phyloP scores from a whole-genome alignment of 2,888 invertebrate species.

The Notocelia uddmanniana region DNA sequence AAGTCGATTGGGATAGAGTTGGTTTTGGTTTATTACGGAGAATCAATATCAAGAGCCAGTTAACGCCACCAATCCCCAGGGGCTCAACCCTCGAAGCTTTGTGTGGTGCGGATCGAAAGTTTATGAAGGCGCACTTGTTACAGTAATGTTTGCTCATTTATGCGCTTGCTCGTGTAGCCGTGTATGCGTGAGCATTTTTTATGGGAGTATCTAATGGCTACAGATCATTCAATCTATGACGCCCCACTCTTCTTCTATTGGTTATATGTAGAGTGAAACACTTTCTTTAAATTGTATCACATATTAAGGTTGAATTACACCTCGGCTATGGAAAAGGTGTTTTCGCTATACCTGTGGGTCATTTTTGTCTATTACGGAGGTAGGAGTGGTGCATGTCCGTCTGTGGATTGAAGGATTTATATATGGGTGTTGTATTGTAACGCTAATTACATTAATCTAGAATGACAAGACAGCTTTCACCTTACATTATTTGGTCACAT shows the following conservation, averaged over 20 bases:
- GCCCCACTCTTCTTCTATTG: not conserved
- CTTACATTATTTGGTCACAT: not conserved
- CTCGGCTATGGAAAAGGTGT: too few relatives aligned
- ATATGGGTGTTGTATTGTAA: not conserved
- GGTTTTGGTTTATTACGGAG: constrained; percentile 49
- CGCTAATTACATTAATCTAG: not conserved
- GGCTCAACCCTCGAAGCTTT: constrained; percentile 75
- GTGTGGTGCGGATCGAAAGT: constrained; percentile 78
- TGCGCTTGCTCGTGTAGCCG: constrained; percentile 11
- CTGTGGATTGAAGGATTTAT: not conserved
- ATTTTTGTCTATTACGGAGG: too few relatives aligned
- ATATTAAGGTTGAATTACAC: too few relatives aligned
- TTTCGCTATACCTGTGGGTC: too few relatives aligned
- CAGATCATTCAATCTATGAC: not conserved
- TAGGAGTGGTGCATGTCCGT: not conserved
- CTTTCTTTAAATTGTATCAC: too few relatives aligned
- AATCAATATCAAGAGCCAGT: constrained; percentile 73
- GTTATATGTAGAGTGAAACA: too few relatives aligned
- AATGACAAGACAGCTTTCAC: not conserved
- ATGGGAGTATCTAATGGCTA: not conserved
- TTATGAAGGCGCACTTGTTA: constrained; percentile 82
- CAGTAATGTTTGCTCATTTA: constrained; percentile 41
- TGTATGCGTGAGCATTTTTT: constrained; percentile 10
- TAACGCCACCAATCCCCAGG: constrained; percentile 73
- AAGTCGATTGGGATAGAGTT: constrained; percentile 48